phyloP scores from a whole-genome alignment of 1,140 invertebrate genomes.

The Bombus turneri region DNA sequence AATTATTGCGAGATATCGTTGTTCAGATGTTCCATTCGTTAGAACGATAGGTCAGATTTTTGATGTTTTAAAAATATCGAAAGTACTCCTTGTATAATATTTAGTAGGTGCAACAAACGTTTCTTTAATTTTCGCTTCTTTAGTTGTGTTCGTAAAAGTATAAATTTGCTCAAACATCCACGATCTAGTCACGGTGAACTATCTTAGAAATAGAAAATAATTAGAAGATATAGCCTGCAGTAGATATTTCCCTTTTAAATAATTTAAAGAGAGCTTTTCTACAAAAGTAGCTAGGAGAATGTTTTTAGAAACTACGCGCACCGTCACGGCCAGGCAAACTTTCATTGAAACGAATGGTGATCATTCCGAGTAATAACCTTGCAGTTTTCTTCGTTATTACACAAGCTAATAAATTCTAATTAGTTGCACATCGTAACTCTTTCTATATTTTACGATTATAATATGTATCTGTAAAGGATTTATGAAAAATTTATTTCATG shows the following conservation, averaged over 20 bases:
- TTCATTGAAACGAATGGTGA: not conserved
- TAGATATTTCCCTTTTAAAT: not conserved
- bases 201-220: too few species aligned
- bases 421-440: not conserved
- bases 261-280: not conserved
- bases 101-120: too few species aligned
- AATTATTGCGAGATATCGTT: too few species aligned
- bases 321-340: not conserved
- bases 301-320: not conserved
- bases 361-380: not conserved
- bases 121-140: too few species aligned
- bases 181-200: too few species aligned
- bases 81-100: too few species aligned
- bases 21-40: too few species aligned
- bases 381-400: not conserved
- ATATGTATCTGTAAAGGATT: not conserved
- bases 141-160: too few species aligned
- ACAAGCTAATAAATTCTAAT: not conserved
- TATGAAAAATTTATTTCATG: not conserved
- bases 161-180: too few species aligned
- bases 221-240: not conserved
- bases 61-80: too few species aligned
- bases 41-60: too few species aligned
- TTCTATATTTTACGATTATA: not conserved
- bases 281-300: not conserved